phyloP scores from a whole-genome alignment of 2,888 invertebrate species.

The Dichetophora obliterata region DNA sequence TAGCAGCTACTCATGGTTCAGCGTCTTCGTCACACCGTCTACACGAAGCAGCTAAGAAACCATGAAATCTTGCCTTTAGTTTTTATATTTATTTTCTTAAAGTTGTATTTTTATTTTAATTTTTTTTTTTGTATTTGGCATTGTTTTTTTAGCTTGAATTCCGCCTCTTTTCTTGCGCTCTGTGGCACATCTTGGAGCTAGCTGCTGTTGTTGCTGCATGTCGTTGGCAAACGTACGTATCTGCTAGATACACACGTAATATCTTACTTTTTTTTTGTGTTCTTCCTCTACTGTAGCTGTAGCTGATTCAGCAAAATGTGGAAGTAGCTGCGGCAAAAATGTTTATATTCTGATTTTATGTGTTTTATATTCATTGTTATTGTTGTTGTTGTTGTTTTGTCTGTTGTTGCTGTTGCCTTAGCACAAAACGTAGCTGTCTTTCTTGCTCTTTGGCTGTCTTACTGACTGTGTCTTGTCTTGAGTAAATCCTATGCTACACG shows the following conservation, averaged over 20 bases:
- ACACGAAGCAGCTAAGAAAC: conserved; percentile 19
- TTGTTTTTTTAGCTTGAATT: conserved; percentile 25
- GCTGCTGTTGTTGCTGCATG: background rate
- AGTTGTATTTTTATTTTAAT: background rate
- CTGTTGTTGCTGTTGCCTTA: background rate
- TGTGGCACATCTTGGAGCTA: background rate
- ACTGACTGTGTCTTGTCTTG: background rate
- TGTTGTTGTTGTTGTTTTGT: background rate
- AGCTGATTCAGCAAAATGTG: conserved; percentile 35
- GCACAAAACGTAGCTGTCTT: background rate
- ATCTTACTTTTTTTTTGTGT: background rate
- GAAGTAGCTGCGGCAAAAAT: conserved; percentile 27
- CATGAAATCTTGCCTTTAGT: conserved; percentile 38
- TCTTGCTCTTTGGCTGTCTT: background rate
- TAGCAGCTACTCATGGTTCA: background rate
- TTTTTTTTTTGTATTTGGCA: conserved; percentile 1
- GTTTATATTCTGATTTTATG: conserved; percentile 34
- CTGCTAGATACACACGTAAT: conserved; percentile 26
- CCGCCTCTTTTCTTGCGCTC: conserved; percentile 27
- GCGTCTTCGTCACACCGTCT: background rate
- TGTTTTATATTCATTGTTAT: background rate
- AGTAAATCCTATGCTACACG: conserved; percentile 8
- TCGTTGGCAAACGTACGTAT: background rate
- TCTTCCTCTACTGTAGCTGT: background rate
- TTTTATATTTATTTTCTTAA: conserved; percentile 27